Evolutionary conservation across 1,140 invertebrate genomes (phyloP), one percentile per base, ranked within the genome.

Genomic region (Lerema accius): DNA sequence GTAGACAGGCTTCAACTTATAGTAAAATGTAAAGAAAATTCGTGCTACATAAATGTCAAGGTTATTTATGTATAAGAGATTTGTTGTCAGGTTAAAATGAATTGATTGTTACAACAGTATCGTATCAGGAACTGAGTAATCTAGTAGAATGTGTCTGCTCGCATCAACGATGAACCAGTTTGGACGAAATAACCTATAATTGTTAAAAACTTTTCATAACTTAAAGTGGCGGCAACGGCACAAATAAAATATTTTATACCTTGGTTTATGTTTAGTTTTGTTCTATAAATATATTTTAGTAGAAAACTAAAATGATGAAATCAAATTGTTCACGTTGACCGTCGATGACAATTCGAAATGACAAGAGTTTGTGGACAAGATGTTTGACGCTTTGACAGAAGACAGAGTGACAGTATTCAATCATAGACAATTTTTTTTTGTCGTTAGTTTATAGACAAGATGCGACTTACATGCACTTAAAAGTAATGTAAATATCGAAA

Each of bases 301-400:
- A 43, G 14, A 56, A 45, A 56, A 59, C 69, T 26, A 65, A 37
- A 72, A 81, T 81, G 77, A 80, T 76, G 78, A 82, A 85, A 55
- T 62, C 23, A 53, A 64, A 49, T 72, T 72, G 77, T 78, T 86
- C 83, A 86, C 83, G 83, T 86, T 84, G 83, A 85, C 67, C 45
- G 15, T 17, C 55, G 26, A 43, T 58, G 40, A 46, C 55, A 56
- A 42, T 19, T 45, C 10, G 2, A 17, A n/a, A n/a, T n/a, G n/a
- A n/a, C n/a, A n/a, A n/a, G n/a, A n/a, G n/a, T n/a, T n/a, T n/a
- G n/a, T n/a, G n/a, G n/a, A n/a, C n/a, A n/a, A n/a, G n/a, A n/a
- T n/a, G n/a, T n/a, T n/a, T n/a, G n/a, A n/a, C n/a, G n/a, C n/a
- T 37, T 11, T 40, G 49, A 40, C 35, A 53, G 49, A 51, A 1